Evolutionary conservation across 1,140 invertebrate species (phyloP), one percentile per base, ranked within the genome.

Genomic region (Drosophila ohnishii): DNA sequence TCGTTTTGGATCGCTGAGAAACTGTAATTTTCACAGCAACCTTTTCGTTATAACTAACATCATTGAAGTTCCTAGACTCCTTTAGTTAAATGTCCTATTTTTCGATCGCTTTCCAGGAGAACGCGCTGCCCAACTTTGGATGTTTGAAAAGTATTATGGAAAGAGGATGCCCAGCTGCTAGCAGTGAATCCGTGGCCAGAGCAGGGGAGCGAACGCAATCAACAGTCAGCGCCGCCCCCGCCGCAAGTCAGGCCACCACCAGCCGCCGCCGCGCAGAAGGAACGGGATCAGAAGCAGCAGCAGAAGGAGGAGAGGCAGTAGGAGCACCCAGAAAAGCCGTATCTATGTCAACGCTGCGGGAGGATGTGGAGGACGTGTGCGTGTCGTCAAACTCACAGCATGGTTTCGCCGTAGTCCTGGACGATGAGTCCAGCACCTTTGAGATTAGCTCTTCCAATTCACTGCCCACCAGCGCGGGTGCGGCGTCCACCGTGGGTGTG

Each of bases 381-480:
- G 83, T 81, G 66, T 85, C 79, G 66, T 88, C 86, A 39, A 82
- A 90, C 47, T 90, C 88, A 55, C 88, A 88, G 73, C 90, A 91
- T 76, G 90, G 72, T 53, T 91, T 80, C 63, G 85, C 85, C 60
- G 89, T 90, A 73, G 90, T 91, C 22, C 67, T 91, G 40, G 90
- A 91, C 58, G 90, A 91, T 72, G 90, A 91, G 72, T 90, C 90
- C 44, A 91, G 90, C 35, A 90, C 82, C 35, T 91, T 77, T 51
- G 90, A 91, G 65, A 90, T 90, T 51, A 90, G 85, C 71, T 90
- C 90, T 75, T 90, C 90, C 63, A 90, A 90, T 50, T 89, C 86
- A 60, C 58, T 90, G 70, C 90, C 90, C 19, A 79, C 59, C 40
- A 78, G 76, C 58, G 74, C 84, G 9, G 82, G 77, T 28, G 78